phyloP scores from a whole-genome alignment of 1,140 invertebrate genomes.

The Drosophila sturtevanti region DNA sequence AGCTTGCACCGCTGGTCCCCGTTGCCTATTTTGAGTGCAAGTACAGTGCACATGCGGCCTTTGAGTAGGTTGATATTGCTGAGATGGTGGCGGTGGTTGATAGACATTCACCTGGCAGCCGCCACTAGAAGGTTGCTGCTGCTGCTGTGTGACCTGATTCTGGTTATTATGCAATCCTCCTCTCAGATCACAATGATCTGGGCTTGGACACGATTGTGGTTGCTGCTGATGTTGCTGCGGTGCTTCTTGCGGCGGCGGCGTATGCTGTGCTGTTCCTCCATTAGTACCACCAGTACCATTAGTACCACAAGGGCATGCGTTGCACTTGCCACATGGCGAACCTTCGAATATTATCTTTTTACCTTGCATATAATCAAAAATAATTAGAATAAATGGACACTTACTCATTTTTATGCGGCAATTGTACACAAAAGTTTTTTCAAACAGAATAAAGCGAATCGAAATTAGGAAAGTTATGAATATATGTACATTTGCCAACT shows the following conservation, averaged over 20 bases:
- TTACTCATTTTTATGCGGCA: neutral
- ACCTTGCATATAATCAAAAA: neutral
- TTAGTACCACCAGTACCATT: neutral
- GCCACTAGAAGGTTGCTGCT: neutral
- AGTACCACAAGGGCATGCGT: slow-evolving; percentile 50
- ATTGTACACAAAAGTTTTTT: neutral
- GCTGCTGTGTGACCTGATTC: neutral
- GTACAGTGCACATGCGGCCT: slow-evolving; percentile 34
- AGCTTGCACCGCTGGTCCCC: slow-evolving; percentile 4
- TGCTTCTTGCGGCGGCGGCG: slow-evolving; percentile 1
- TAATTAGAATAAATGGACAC: neutral
- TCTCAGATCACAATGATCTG: neutral
- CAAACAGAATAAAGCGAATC: neutral
- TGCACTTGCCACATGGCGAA: slow-evolving; percentile 57
- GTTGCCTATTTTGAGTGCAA: slow-evolving; percentile 22
- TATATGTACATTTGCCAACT: neutral
- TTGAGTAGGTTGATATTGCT: neutral
- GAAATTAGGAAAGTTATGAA: neutral
- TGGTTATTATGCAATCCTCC: neutral
- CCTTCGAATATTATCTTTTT: neutral
- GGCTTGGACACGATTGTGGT: neutral
- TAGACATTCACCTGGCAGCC: slow-evolving; percentile 7
- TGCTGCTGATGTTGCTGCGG: slow-evolving; percentile 8
- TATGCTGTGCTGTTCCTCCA: neutral
- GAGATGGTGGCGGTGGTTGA: neutral